Evolutionary conservation across 2,113 vertebrate species (phyloP).

Genomic region (Geococcyx californianus): DNA sequence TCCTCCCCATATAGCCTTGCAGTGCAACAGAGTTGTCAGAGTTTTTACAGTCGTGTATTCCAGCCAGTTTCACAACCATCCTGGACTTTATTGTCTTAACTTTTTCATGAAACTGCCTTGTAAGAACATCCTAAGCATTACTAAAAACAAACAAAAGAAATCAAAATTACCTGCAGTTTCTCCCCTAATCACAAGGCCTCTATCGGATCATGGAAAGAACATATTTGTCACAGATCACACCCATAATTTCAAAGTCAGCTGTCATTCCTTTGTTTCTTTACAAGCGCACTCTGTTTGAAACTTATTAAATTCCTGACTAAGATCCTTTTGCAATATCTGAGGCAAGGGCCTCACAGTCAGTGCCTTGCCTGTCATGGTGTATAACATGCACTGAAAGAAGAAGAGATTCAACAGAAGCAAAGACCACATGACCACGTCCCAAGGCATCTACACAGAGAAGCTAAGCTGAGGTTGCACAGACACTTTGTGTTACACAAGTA

Average conservation of each 20-base stretch:
- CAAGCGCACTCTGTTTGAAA: background rate
- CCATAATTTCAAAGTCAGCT: background rate
- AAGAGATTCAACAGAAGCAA: background rate
- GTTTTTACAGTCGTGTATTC: background rate
- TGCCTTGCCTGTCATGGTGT: background rate
- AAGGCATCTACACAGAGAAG: background rate
- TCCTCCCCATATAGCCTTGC: background rate
- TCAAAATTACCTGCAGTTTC: background rate
- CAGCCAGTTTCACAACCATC: background rate
- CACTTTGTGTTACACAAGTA: background rate
- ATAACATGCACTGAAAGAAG: background rate
- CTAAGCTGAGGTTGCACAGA: background rate
- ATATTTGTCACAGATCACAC: background rate
- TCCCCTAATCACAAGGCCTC: background rate
- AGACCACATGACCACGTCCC: background rate
- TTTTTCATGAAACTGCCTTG: background rate
- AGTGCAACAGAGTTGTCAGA: background rate
- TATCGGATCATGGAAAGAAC: background rate
- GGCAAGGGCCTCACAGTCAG: background rate
- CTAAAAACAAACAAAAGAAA: background rate
- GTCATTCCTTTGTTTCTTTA: background rate
- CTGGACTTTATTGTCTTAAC: background rate
- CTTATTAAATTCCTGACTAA: background rate
- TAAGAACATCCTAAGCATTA: background rate
- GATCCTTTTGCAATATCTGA: background rate